Evolutionary conservation across 2,797 vertebrate genomes (phyloP).

Genomic region (Buceros bicornis): DNA sequence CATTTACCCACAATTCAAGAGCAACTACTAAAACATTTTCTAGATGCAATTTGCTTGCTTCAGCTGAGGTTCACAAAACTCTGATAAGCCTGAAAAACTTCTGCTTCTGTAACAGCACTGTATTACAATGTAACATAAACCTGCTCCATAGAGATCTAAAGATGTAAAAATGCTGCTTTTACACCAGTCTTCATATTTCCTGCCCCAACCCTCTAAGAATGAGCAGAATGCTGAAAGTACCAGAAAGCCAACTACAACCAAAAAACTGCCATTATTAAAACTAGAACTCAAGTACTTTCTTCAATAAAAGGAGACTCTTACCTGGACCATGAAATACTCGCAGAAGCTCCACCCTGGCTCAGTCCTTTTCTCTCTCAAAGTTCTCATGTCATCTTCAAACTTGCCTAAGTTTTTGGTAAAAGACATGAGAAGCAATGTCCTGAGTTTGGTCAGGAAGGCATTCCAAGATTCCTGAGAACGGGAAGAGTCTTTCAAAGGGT

Average conservation of each 20-base stretch:
- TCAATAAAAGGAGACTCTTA: constrained; percentile 36
- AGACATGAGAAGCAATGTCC: constrained; percentile 96
- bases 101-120: neutral
- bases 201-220: neutral
- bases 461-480: constrained; percentile 98
- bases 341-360: constrained; percentile 99
- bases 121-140: neutral
- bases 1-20: neutral
- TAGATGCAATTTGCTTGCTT: neutral
- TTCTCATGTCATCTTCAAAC: constrained; percentile 98
- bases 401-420: constrained; percentile 98
- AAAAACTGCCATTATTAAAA: neutral
- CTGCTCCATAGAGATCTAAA: neutral
- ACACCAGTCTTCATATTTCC: neutral
- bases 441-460: constrained; percentile 94
- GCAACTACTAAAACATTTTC: neutral
- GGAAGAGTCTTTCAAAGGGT: constrained; percentile 96
- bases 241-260: neutral
- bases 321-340: constrained; percentile 99
- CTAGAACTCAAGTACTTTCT: neutral
- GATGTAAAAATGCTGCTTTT: neutral
- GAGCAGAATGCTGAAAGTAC: neutral
- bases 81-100: neutral
- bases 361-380: constrained; percentile 95
- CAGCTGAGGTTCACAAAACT: neutral